phyloP scores from a whole-genome alignment of 2,113 vertebrate species.

The Lycocorax pyrrhopterus region DNA sequence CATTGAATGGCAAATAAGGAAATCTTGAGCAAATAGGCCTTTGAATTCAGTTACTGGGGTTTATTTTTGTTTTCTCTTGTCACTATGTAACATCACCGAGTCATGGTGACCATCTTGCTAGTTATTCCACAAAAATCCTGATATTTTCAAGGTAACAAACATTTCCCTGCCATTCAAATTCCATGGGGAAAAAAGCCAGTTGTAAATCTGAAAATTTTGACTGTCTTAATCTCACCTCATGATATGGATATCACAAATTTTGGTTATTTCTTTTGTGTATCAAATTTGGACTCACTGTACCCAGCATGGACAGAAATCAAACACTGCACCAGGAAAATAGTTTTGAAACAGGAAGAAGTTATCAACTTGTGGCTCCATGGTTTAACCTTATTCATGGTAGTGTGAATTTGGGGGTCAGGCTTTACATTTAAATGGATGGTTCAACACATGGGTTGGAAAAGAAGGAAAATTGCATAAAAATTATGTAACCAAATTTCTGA shows the following conservation, averaged over 20 bases:
- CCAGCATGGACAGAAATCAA: background rate
- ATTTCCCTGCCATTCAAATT: background rate
- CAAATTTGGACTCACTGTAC: background rate
- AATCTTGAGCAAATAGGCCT: background rate
- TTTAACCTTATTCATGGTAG: background rate
- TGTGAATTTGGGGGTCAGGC: background rate
- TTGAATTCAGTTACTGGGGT: background rate
- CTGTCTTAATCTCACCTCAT: background rate
- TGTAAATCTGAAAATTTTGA: background rate
- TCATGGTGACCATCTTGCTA: background rate
- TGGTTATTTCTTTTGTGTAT: background rate
- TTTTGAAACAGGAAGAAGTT: background rate
- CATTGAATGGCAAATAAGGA: background rate
- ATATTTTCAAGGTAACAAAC: background rate
- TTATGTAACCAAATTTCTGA: background rate
- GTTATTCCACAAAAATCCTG: background rate
- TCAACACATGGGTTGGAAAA: background rate
- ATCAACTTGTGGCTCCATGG: background rate
- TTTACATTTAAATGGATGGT: background rate
- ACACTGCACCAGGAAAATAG: background rate
- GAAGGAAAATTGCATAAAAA: background rate
- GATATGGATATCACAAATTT: background rate
- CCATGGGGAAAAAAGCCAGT: rapidly evolving
- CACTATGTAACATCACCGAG: background rate
- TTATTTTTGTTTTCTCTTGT: background rate